Conservation (phyloP, 2,113 vertebrate genomes). For the Tiliqua scincoides region DNA sequence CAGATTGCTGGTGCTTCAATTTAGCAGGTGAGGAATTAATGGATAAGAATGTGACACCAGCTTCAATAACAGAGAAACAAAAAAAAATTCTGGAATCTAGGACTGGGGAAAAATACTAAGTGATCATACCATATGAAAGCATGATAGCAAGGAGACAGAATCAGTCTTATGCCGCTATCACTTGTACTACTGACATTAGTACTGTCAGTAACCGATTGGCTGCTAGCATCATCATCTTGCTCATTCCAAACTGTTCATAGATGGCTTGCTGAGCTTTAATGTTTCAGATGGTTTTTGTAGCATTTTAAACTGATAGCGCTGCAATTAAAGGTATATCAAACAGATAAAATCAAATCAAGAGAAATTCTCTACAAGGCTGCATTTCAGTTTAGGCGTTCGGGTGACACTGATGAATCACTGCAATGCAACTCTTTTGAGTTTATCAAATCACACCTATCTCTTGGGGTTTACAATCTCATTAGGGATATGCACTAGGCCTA, state of each 20-base stretch:
- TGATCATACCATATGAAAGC: not conserved
- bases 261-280: not conserved
- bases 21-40: no score
- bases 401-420: slow-evolving; percentile 4
- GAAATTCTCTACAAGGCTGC: fast-evolving
- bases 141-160: not conserved
- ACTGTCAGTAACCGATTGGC: not conserved
- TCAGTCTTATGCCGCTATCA: not conserved
- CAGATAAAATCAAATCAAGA: slow-evolving; percentile 25
- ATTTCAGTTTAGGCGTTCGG: not conserved
- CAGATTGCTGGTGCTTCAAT: not conserved
- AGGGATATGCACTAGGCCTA: fast-evolving
- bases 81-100: not conserved
- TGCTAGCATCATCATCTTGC: not conserved
- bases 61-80: not conserved
- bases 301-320: slow-evolving; percentile 33
- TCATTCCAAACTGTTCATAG: not conserved
- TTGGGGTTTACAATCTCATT: not conserved
- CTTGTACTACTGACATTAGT: not conserved
- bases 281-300: slow-evolving; percentile 9
- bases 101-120: not conserved
- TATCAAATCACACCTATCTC: not conserved
- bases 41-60: not conserved
- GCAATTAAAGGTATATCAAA: slow-evolving; percentile 34
- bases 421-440: not conserved